Evolutionary conservation across 2,888 invertebrate genomes (phyloP).

Genomic region (Pandemis cinnamomeana): DNA sequence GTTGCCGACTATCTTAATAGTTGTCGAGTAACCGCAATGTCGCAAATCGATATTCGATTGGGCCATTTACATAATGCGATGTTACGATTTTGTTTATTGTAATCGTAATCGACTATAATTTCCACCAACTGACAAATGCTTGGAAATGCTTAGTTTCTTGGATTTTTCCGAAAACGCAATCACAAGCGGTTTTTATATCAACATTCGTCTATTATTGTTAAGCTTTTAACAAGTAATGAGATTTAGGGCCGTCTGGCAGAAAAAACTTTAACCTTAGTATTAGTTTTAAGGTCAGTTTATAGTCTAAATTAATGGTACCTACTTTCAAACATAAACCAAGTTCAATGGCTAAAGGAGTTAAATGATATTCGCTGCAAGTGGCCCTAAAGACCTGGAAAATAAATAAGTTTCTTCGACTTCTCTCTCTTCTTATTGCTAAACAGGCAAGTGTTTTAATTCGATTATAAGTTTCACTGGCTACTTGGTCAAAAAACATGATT

Average conservation of each 20-base stretch:
- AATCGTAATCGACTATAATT: constrained; percentile 13
- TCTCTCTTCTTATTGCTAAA: constrained; percentile 6
- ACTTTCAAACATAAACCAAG: too few relatives aligned
- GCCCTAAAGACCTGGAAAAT: too few relatives aligned
- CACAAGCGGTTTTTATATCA: not conserved
- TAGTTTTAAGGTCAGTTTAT: too few relatives aligned
- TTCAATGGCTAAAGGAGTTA: too few relatives aligned
- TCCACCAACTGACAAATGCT: constrained; percentile 6
- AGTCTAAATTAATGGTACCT: too few relatives aligned
- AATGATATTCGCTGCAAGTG: too few relatives aligned
- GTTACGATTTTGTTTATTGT: constrained; percentile 18
- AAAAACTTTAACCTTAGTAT: too few relatives aligned
- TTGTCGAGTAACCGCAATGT: constrained; percentile 43
- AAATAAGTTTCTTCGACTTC: not conserved
- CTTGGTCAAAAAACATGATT: constrained; percentile 26
- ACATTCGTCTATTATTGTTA: too few relatives aligned
- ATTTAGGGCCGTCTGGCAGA: too few relatives aligned
- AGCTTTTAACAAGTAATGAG: too few relatives aligned
- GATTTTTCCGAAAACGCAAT: not conserved
- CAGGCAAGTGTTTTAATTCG: constrained; percentile 18
- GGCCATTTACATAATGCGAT: constrained; percentile 49
- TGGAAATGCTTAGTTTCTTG: not conserved
- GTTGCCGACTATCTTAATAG: constrained; percentile 46
- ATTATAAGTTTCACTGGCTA: constrained; percentile 21
- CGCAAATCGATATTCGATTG: constrained; percentile 50